These are phyloP conservation scores for Netelia inedita DNA, from an alignment of 2,888 invertebrate species.

Conservation along the genomic window DNA sequence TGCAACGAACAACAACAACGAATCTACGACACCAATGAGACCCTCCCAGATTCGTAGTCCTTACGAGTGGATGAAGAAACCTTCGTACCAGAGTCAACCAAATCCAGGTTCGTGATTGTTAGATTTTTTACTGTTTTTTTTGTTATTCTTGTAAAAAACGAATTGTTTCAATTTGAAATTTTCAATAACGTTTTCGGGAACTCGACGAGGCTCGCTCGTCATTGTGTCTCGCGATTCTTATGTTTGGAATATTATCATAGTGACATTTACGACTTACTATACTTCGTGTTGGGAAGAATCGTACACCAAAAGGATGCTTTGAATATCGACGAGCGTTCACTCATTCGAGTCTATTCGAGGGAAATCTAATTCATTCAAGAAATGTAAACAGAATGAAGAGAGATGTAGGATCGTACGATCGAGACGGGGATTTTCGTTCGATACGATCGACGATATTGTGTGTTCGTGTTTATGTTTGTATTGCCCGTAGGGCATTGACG, in stretches of 20 bases:
- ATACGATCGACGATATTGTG: neutral
- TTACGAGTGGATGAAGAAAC: constrained; percentile 97
- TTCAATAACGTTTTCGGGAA: neutral
- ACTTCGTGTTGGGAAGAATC: neutral
- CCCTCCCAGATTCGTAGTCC: constrained; percentile 92
- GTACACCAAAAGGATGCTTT: constrained; percentile 13
- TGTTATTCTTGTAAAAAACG: neutral
- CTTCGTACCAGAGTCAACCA: constrained; percentile 93
- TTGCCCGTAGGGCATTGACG: neutral
- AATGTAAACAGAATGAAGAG: constrained; percentile 48
- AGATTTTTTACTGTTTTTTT: constrained; percentile 6
- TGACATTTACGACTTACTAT: constrained; percentile 2
- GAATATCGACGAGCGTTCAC: neutral
- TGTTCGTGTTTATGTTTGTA: neutral
- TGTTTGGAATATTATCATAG: neutral
- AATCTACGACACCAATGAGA: constrained; percentile 85
- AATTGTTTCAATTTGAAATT: neutral
- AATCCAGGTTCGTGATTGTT: constrained; percentile 90
- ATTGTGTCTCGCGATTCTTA: constrained; percentile 11
- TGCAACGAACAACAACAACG: constrained; percentile 80
- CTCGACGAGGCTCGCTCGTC: neutral
- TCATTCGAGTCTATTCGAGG: neutral
- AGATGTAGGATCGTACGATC: constrained; percentile 1
- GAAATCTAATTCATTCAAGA: constrained; percentile 56
- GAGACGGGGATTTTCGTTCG: constrained; percentile 14